Evolutionary conservation across 2,113 vertebrate species (phyloP), one percentile per base, ranked within the genome.

Genomic region (Halichoeres trimaculatus): DNA sequence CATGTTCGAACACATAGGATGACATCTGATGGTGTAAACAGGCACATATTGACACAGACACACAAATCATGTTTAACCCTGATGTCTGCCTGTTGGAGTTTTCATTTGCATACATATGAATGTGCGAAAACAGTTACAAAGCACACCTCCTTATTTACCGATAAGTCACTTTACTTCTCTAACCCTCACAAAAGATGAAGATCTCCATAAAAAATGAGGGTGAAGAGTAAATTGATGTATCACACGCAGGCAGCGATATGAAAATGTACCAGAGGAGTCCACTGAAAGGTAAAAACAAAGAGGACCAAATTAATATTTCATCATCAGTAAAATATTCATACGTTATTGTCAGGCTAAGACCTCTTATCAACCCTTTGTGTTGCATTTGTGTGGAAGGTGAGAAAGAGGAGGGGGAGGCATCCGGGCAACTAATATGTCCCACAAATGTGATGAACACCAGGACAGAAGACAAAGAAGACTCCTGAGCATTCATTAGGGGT

Each of bases 261-360:
- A 61, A 55, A 55, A 71, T 6, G 22, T 7, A 47, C 20, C 11
- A 61, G 16, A 40, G 8, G 7, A 54, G 23, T 52, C 52, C 20
- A 35, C 9, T n/a, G 8, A 58, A 64, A 51, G 19, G 47, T 22
- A 36, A 63, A 73, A 38, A 57, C 40, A 74, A 79, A 76, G 55
- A 76, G 55, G 17, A 13, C 11, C 43, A 66, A 76, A 80, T 83
- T 52, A 80, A 85, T 83, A 83, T 80, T 85, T 88, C 13, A 78
- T 62, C 54, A 70, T 48, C 11, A 50, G 59, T 85, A 52, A 84
- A 76, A 82, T 82, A 77, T 81, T 76, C 22, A 78, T 77, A 68
- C 2, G 36, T 75, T 65, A 72, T 65, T 73, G 59, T 72, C 69
- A 77, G 23, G 26, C 63, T 60, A 55, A 50, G 66, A 71, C 73